Evolutionary conservation across 2,797 vertebrate species (phyloP).

Genomic region (Fistularia commersonii): DNA sequence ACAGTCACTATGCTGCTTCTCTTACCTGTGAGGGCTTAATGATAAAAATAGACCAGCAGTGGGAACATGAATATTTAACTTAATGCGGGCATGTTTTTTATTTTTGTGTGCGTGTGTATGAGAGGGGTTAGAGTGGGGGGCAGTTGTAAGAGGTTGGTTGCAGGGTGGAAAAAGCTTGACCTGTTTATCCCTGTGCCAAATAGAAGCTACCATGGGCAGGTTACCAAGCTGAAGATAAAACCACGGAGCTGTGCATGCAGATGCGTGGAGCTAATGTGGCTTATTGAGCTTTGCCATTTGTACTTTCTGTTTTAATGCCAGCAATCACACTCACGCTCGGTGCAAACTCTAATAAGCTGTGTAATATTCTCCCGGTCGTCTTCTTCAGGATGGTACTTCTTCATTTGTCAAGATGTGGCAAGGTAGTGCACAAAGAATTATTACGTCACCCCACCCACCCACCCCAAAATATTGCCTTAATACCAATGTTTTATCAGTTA

Average conservation of each 20-base stretch:
- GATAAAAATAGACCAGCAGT: slow-evolving; percentile 67
- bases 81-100: slow-evolving; percentile 64
- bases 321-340: slow-evolving; percentile 5
- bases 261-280: slow-evolving; percentile 36
- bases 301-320: slow-evolving; percentile 7
- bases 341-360: too few species aligned
- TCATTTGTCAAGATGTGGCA: too few species aligned
- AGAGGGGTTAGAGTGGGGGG: not conserved
- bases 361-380: too few species aligned
- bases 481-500: too few species aligned
- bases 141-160: slow-evolving; percentile 17
- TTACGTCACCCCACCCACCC: too few species aligned
- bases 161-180: slow-evolving; percentile 26
- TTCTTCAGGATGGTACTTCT: too few species aligned
- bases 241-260: slow-evolving; percentile 17
- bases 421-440: too few species aligned
- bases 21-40: slow-evolving; percentile 66
- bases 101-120: not conserved
- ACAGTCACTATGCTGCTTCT: slow-evolving; percentile 57
- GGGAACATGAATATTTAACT: slow-evolving; percentile 76
- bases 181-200: slow-evolving; percentile 26
- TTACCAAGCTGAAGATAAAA: slow-evolving; percentile 29
- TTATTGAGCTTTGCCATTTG: slow-evolving; percentile 20
- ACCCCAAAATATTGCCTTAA: too few species aligned
- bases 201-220: slow-evolving; percentile 40